Evolutionary conservation across 2,888 invertebrate genomes (phyloP).

Genomic region (Drosophila imparisetae): DNA sequence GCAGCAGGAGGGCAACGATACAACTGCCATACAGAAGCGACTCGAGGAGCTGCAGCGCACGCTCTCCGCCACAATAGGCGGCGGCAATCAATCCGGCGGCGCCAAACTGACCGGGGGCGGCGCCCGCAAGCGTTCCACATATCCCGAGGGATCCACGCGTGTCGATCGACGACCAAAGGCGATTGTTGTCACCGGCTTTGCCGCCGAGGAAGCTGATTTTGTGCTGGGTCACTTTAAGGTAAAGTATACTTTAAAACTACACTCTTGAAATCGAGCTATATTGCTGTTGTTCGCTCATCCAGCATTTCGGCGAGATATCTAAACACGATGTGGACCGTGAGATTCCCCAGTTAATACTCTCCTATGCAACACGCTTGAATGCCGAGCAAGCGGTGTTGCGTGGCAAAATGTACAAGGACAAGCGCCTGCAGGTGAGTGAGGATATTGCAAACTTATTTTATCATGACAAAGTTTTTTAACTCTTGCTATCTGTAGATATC

Average conservation of each 20-base stretch:
- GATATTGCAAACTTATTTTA: background rate
- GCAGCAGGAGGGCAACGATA: conserved; percentile 94
- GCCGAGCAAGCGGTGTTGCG: conserved; percentile 85
- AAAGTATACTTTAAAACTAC: conserved; percentile 77
- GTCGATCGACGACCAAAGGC: conserved; percentile 95
- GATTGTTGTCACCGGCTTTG: conserved; percentile 94
- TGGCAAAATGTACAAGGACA: conserved; percentile 88
- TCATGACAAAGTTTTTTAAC: background rate
- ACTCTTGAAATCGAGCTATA: background rate
- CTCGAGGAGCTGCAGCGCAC: conserved; percentile 89
- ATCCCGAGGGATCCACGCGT: conserved; percentile 85
- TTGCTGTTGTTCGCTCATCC: background rate
- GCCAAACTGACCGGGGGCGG: conserved; percentile 60
- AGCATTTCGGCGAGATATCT: conserved; percentile 95
- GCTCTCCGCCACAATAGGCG: conserved; percentile 55
- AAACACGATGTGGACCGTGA: conserved; percentile 90
- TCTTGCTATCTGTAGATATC: conserved; percentile 63
- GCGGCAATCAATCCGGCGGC: conserved; percentile 26
- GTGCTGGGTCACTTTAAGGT: conserved; percentile 94
- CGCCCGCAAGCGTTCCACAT: conserved; percentile 78
- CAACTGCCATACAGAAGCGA: conserved; percentile 91
- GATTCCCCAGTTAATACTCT: conserved; percentile 86
- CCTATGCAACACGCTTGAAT: conserved; percentile 84
- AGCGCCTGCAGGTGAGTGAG: conserved; percentile 89
- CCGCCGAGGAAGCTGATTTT: conserved; percentile 92